Base-by-base conservation (phyloP, 1,140 invertebrate species). In the Orussus abietinus region DNA sequence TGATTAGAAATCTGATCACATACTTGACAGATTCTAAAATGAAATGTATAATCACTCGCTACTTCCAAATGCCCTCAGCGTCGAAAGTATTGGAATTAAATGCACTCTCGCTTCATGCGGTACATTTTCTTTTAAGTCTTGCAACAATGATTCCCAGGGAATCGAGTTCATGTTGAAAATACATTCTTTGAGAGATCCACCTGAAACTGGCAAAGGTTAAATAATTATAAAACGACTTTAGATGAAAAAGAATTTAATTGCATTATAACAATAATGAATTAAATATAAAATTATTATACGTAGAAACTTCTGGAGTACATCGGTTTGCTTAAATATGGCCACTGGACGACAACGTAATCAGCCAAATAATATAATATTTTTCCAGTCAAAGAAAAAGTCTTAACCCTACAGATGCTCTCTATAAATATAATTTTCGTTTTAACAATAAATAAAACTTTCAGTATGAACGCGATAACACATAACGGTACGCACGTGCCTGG, bases 401-500 rank as follows among this genome's bases (percentile, higher is more conserved):
- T 80, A 0, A 96, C 92, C 56, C 95, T 77, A 62, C 95, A 98
- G 54, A 95, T 84, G 65, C 93, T 97, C 74, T 98, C 95, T 32
- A 97, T 76, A 72, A 92, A 98, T 19, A 97, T 76, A 40, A 96
- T 88, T 63, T 79, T 84, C 43, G 78, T 82, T 44, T 85, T 74
- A 17, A 75, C 65, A 5, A 92, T 56, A 44, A 77, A 81, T 0
- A 88, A 59, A 17, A 82, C 63, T 75, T 84, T 80, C 41, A 80
- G 75, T 0, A 84, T n/a, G 62, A 83, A 84, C 11, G 80, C 82
- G 33, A 84, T 76, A 7, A 88, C 45, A 72, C 90, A 92, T 25
- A 93, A 69, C 19, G 92, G 94, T 45, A 98, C 78, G 71, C 94
- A 96, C 4, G 92, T 96, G 15, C 94, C 95, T 36, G 95, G 96